Evolutionary conservation across 2,888 invertebrate genomes (phyloP).

Genomic region (Leptodirus hochenwartii): DNA sequence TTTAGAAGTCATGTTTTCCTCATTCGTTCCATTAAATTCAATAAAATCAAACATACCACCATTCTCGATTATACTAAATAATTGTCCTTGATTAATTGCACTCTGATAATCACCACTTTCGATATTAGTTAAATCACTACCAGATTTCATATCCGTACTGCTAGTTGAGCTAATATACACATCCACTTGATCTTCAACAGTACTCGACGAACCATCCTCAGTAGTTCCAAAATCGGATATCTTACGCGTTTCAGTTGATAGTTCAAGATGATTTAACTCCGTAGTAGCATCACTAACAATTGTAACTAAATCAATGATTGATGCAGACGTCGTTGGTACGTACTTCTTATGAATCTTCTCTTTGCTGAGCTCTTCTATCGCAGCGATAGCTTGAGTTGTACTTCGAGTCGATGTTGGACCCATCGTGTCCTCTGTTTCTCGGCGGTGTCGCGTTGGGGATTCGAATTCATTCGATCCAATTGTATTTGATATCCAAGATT

Average conservation of each 20-base stretch:
- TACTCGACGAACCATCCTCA: too few species aligned
- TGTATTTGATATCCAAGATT: conserved; percentile 26
- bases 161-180: too few species aligned
- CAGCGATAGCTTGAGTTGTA: not conserved
- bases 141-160: too few species aligned
- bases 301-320: too few species aligned
- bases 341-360: too few species aligned
- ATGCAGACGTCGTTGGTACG: too few species aligned
- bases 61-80: conserved; percentile 27
- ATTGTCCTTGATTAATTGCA: conserved; percentile 26
- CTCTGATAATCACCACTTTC: conserved; percentile 22
- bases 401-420: conserved; percentile 8
- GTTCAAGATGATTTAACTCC: too few species aligned
- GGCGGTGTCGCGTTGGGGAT: conserved; percentile 24
- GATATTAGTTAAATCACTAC: too few species aligned
- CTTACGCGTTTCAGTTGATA: too few species aligned
- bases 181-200: conserved; percentile 15
- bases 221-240: too few species aligned
- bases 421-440: conserved; percentile 26
- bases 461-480: conserved; percentile 23
- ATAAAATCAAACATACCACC: conserved; percentile 27
- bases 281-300: too few species aligned
- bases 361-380: too few species aligned
- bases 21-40: conserved; percentile 23
- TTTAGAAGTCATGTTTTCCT: conserved; percentile 10